These are phyloP conservation scores for Drosophila funebris DNA, from an alignment of 1,140 invertebrate genomes.

Conservation along the genomic window DNA sequence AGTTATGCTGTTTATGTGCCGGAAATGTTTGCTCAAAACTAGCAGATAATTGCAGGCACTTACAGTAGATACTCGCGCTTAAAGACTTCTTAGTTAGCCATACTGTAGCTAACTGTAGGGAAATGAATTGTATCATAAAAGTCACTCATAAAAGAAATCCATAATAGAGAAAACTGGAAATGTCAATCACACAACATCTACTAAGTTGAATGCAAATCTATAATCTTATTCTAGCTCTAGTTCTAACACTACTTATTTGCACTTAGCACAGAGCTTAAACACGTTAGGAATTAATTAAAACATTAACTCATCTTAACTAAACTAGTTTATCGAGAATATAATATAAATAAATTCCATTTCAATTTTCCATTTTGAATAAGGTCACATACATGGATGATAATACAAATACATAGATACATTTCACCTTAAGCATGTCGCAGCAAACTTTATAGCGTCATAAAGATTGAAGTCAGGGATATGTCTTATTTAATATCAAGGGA, in stretches of 20 bases:
- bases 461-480: slow-evolving; percentile 27
- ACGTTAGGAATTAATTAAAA: slow-evolving; percentile 24
- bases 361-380: slow-evolving; percentile 17
- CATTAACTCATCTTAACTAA: slow-evolving; percentile 43
- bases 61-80: slow-evolving; percentile 5
- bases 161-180: slow-evolving; percentile 20
- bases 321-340: slow-evolving; percentile 34
- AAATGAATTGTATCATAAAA: neutral
- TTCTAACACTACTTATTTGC: neutral
- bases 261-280: slow-evolving; percentile 1
- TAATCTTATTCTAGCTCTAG: slow-evolving; percentile 2
- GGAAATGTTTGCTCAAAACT: slow-evolving; percentile 58
- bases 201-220: slow-evolving; percentile 26
- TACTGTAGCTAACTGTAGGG: no score
- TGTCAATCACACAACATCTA: slow-evolving; percentile 1
- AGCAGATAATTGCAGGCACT: slow-evolving; percentile 46
- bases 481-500: neutral
- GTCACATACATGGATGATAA: slow-evolving; percentile 5
- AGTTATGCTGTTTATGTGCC: slow-evolving; percentile 58
- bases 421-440: slow-evolving; percentile 23
- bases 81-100: slow-evolving; percentile 5
- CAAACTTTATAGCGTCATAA: slow-evolving; percentile 28
- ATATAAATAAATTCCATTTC: slow-evolving; percentile 13
- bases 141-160: slow-evolving; percentile 1
- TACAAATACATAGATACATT: neutral